phyloP scores from a whole-genome alignment of 2,888 invertebrate species.

The Exephanes ischioxanthus region DNA sequence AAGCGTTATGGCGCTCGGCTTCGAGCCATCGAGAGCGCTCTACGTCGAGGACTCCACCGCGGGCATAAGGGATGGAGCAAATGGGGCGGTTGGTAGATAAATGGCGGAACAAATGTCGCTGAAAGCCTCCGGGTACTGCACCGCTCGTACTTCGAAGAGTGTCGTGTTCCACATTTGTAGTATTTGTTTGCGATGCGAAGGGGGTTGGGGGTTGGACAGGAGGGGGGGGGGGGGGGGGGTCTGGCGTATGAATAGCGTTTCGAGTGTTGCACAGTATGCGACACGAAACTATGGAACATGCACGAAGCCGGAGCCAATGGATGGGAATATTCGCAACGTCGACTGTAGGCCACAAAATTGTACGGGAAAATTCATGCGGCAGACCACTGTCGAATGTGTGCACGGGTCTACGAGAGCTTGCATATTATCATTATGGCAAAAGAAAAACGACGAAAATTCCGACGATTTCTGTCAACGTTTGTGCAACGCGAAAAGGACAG shows the following conservation, averaged over 20 bases:
- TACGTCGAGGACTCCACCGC: neutral
- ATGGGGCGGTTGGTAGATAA: slow-evolving; percentile 56
- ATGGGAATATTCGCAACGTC: slow-evolving; percentile 6
- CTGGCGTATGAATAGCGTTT: slow-evolving; percentile 44
- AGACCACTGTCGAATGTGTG: neutral
- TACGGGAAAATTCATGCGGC: neutral
- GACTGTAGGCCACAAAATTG: neutral
- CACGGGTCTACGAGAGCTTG: neutral
- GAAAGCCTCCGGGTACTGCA: slow-evolving; percentile 59
- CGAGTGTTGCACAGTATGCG: slow-evolving; percentile 29
- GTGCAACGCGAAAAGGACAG: neutral
- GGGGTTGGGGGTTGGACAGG: slow-evolving; percentile 3
- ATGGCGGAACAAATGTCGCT: slow-evolving; percentile 63
- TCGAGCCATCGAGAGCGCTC: slow-evolving; percentile 23
- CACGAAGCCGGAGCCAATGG: neutral
- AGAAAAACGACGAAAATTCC: neutral
- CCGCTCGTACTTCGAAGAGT: slow-evolving; percentile 46
- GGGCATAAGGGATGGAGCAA: slow-evolving; percentile 29
- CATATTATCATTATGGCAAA: neutral
- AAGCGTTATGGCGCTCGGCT: neutral
- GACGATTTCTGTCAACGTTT: neutral
- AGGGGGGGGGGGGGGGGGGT: neutral
- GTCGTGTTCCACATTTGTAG: slow-evolving; percentile 45
- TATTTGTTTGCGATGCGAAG: slow-evolving; percentile 35
- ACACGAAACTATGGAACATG: neutral